phyloP scores from a whole-genome alignment of 2,113 vertebrate species.

The Saguinus imperator region DNA sequence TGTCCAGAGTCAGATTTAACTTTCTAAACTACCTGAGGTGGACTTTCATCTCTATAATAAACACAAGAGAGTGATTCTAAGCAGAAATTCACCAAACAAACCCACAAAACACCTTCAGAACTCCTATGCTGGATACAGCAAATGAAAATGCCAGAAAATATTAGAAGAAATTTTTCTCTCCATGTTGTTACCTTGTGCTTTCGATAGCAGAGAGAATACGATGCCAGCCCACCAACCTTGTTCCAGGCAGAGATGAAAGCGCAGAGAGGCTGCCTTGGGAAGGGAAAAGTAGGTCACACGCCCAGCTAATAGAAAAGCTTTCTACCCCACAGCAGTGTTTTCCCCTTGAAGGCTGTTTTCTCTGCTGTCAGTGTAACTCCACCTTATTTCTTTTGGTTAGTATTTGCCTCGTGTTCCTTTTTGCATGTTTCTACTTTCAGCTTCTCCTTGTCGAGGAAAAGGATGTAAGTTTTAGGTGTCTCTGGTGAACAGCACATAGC shows the following conservation, averaged over 20 bases:
- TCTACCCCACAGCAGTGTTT: background rate
- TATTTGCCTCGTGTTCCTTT: background rate
- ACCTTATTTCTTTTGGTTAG: background rate
- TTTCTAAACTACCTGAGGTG: background rate
- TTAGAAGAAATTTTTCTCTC: background rate
- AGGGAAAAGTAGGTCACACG: constrained; percentile 8
- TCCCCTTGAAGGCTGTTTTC: background rate
- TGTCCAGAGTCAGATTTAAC: background rate
- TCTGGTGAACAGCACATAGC: background rate
- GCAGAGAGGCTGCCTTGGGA: background rate
- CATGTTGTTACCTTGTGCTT: rapidly evolving
- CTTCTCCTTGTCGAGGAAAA: background rate
- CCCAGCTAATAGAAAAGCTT: background rate
- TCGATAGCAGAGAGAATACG: background rate
- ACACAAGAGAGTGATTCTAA: background rate
- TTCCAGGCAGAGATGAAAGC: constrained; percentile 1
- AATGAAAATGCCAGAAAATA: constrained; percentile 6
- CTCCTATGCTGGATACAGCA: background rate
- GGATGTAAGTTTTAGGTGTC: background rate
- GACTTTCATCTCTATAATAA: background rate
- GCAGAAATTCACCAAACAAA: background rate
- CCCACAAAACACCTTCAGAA: background rate
- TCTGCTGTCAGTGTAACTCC: background rate
- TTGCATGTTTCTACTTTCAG: background rate
- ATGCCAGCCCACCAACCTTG: background rate